phyloP scores from a whole-genome alignment of 2,888 invertebrate genomes.

The Pedicia rivosa region DNA sequence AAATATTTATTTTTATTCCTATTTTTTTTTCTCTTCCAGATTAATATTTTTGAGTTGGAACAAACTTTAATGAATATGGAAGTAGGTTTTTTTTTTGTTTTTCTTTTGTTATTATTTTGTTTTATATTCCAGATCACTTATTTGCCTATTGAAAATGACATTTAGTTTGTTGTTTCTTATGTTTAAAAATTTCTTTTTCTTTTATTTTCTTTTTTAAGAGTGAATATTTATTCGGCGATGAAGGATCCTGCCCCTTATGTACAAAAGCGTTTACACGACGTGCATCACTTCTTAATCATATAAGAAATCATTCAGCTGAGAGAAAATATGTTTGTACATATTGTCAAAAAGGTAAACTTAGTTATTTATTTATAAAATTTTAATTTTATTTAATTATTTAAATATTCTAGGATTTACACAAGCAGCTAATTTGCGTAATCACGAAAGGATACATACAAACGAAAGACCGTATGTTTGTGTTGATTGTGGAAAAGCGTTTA shows the following conservation, averaged over 20 bases:
- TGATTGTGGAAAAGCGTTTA: constrained; percentile 32
- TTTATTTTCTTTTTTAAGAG: constrained; percentile 17
- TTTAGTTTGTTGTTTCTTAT: constrained; percentile 1
- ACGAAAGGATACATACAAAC: constrained; percentile 31
- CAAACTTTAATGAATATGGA: constrained; percentile 11
- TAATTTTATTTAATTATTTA: constrained; percentile 3
- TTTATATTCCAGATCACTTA: no score
- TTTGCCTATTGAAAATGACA: no score
- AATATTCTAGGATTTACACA: constrained; percentile 26
- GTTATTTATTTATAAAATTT: neutral
- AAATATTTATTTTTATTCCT: neutral
- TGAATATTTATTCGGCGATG: constrained; percentile 30
- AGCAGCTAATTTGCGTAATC: constrained; percentile 31
- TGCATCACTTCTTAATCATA: constrained; percentile 30
- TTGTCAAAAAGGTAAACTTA: constrained; percentile 28
- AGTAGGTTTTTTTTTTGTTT: constrained; percentile 6
- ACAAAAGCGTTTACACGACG: constrained; percentile 31
- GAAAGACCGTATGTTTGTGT: constrained; percentile 30
- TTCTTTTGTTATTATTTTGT: neutral
- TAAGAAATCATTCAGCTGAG: constrained; percentile 32
- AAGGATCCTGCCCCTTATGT: constrained; percentile 31
- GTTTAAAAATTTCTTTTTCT: neutral
- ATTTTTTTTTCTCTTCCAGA: constrained; percentile 5
- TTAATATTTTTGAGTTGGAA: constrained; percentile 10
- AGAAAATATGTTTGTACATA: constrained; percentile 30